Percentiles rank a stretch among this genome's conserved stretches.
These are phyloP conservation scores for Zophobas atratus DNA, from an alignment of 1,140 invertebrate genomes.

Conservation along the genomic window DNA sequence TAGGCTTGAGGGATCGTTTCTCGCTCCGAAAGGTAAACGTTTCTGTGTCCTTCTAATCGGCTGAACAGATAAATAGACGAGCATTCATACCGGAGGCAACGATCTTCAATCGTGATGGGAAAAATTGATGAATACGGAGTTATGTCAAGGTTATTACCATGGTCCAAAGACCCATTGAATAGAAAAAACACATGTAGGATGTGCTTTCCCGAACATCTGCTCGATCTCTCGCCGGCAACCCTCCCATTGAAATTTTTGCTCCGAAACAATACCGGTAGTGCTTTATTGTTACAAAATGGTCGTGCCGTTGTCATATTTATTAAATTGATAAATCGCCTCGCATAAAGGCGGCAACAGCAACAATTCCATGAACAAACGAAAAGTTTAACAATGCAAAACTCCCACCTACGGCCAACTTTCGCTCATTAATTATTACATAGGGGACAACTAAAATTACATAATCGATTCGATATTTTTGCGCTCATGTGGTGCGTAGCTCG, in stretches of 20 bases:
- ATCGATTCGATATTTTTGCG: slow-evolving; percentile 46
- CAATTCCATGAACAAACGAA: slow-evolving; percentile 37
- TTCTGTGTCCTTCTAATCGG: slow-evolving; percentile 16
- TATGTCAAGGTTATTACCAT: slow-evolving; percentile 49
- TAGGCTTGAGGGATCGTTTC: neutral
- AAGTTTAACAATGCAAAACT: slow-evolving; percentile 52
- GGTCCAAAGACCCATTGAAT: slow-evolving; percentile 48
- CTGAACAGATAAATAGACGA: slow-evolving; percentile 30
- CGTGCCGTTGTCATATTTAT: neutral
- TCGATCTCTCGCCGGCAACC: neutral
- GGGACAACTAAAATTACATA: slow-evolving; percentile 54
- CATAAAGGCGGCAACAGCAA: slow-evolving; percentile 30
- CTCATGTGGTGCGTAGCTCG: slow-evolving; percentile 2
- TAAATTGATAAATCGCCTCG: slow-evolving; percentile 35
- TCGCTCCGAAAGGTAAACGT: neutral
- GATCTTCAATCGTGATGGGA: slow-evolving; percentile 45
- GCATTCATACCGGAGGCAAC: slow-evolving; percentile 18
- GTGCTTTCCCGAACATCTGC: slow-evolving; percentile 1
- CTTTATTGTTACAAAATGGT: neutral
- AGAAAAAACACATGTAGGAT: slow-evolving; percentile 4
- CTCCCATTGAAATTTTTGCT: neutral
- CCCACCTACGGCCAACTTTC: slow-evolving; percentile 54
- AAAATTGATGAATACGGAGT: slow-evolving; percentile 51
- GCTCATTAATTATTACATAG: slow-evolving; percentile 57
- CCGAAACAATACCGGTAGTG: slow-evolving; percentile 14